A percentile compares a stretch with the other conserved stretches of the same genome.
phyloP scores from a whole-genome alignment of 2,888 invertebrate species.

The Junonia oenone region DNA sequence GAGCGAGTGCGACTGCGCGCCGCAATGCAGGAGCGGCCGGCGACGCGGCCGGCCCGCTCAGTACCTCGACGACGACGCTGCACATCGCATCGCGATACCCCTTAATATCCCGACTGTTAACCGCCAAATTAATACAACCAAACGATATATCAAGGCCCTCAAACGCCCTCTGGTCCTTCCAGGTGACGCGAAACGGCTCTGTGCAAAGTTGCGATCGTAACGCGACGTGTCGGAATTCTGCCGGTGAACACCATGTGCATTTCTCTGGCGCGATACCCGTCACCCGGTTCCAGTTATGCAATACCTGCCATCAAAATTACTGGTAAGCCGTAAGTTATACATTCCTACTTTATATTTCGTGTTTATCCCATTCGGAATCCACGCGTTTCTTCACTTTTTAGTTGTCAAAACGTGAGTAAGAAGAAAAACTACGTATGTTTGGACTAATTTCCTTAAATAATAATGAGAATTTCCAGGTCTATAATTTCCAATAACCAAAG shows the following conservation, averaged over 20 bases:
- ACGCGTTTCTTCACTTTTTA: not conserved
- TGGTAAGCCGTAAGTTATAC: constrained; percentile 41
- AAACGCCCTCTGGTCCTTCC: constrained; percentile 33
- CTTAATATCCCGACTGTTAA: constrained; percentile 5
- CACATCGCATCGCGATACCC: constrained; percentile 52
- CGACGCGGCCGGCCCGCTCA: constrained; percentile 55
- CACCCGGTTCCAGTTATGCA: constrained; percentile 56
- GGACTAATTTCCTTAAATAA: not conserved
- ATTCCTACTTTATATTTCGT: constrained; percentile 2
- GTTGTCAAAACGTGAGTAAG: not conserved
- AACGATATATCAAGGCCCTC: not conserved
- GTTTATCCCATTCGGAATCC: not conserved
- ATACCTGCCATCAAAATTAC: constrained; percentile 43
- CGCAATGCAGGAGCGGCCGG: constrained; percentile 82
- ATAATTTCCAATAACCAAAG: not conserved
- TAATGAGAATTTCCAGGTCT: not conserved
- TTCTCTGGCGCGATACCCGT: constrained; percentile 37
- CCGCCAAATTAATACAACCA: constrained; percentile 9
- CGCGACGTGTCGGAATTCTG: constrained; percentile 39
- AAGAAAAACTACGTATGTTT: not conserved
- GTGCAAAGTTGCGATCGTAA: constrained; percentile 7
- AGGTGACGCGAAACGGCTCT: constrained; percentile 31
- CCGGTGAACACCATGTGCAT: constrained; percentile 47
- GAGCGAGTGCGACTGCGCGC: constrained; percentile 82
- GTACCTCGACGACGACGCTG: constrained; percentile 67